Evolutionary conservation across 2,113 vertebrate species (phyloP).

Genomic region (Bubalus kerabau): DNA sequence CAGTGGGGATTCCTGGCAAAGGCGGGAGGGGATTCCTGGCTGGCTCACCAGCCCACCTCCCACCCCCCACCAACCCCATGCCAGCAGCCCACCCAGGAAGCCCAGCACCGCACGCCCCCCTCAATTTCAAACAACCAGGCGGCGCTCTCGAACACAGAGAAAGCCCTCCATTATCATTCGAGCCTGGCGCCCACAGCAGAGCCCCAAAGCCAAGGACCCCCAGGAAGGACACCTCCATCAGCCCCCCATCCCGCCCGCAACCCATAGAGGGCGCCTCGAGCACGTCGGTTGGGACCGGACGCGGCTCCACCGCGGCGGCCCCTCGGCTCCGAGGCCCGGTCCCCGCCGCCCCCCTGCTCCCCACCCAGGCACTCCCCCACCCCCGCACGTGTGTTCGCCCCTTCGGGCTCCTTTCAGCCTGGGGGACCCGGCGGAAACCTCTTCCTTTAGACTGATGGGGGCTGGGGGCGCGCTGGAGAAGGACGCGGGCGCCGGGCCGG

Average conservation of each 20-base stretch:
- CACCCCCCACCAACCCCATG: not conserved
- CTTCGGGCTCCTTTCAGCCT: not conserved
- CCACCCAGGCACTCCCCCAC: rapidly evolving
- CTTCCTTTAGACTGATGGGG: rapidly evolving
- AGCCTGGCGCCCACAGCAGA: rapidly evolving
- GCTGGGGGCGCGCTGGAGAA: too few relatives aligned
- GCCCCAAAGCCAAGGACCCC: not conserved
- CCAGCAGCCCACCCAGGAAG: not conserved
- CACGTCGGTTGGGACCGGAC: constrained; percentile 33
- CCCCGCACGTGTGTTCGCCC: not conserved
- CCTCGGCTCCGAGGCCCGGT: rapidly evolving
- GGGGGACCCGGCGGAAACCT: not conserved
- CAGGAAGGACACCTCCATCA: not conserved
- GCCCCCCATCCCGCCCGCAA: not conserved
- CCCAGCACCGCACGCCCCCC: not conserved
- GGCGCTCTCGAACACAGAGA: not conserved
- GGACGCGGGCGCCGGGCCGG: rapidly evolving
- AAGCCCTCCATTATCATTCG: not conserved
- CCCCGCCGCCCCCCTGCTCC: too few relatives aligned
- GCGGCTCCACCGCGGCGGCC: not conserved
- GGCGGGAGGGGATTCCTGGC: not conserved
- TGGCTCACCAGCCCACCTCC: not conserved
- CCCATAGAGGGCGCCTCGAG: constrained; percentile 82
- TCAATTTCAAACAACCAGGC: not conserved
- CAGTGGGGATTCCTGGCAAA: not conserved